phyloP scores from a whole-genome alignment of 1,140 invertebrate species.

The Manduca sexta region DNA sequence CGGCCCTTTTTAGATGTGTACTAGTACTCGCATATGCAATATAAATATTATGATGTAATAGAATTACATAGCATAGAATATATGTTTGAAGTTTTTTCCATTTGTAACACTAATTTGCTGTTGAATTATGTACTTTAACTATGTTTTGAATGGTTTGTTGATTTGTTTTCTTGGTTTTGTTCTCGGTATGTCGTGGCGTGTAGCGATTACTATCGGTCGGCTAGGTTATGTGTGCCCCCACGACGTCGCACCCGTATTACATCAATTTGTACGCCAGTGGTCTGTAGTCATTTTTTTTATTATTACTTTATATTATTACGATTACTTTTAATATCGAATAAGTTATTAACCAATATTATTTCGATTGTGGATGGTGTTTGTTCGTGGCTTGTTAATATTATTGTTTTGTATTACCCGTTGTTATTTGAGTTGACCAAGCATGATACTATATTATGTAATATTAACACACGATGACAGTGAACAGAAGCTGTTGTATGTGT shows the following conservation, averaged over 20 bases:
- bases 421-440: constrained; percentile 54
- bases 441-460: constrained; percentile 17
- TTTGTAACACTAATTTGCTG: constrained; percentile 57
- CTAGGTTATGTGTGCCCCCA: constrained; percentile 99
- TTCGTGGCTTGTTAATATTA: constrained; percentile 49
- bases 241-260: constrained; percentile 99
- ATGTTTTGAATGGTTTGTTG: constrained; percentile 75
- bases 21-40: constrained; percentile 4
- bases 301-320: constrained; percentile 72
- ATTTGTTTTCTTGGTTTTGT: constrained; percentile 80
- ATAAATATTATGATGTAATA: constrained; percentile 25
- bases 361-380: constrained; percentile 71
- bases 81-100: constrained; percentile 54
- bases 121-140: constrained; percentile 60
- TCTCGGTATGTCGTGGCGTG: constrained; percentile 79
- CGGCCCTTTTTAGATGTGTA: too few relatives aligned
- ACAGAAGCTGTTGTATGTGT: too few relatives aligned
- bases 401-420: constrained; percentile 49
- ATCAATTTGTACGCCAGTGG: constrained; percentile 99
- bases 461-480: too few relatives aligned
- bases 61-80: constrained; percentile 29
- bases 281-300: constrained; percentile 90
- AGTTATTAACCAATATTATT: constrained; percentile 63
- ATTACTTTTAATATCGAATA: constrained; percentile 65
- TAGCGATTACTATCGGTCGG: constrained; percentile 99